These are phyloP conservation scores for Tachysurus fulvidraco DNA, from an alignment of 2,113 vertebrate species.

Conservation along the genomic window DNA sequence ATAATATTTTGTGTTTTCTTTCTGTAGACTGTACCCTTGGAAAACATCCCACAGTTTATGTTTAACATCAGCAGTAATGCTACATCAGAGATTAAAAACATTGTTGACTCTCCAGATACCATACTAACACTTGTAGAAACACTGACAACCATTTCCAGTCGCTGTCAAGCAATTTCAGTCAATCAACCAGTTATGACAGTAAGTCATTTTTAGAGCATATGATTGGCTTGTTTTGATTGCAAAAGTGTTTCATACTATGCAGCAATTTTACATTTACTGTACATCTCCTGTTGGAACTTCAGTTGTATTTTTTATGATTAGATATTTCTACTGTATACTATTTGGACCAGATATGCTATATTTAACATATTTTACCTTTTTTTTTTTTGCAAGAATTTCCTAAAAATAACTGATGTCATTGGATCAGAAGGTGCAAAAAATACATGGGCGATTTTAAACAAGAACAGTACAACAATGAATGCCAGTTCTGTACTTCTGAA, in stretches of 20 bases:
- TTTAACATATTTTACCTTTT: background rate
- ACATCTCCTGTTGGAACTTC: background rate
- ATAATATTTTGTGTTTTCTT: background rate
- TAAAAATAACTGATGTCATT: slow-evolving; percentile 62
- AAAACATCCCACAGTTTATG: slow-evolving; percentile 35
- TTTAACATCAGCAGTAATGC: background rate
- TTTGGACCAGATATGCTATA: background rate
- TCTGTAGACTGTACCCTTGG: slow-evolving; percentile 38
- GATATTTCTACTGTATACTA: background rate
- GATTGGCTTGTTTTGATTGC: too few species aligned
- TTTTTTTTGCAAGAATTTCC: slow-evolving; percentile 63
- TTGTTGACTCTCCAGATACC: slow-evolving; percentile 56
- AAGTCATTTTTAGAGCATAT: slow-evolving; percentile 13
- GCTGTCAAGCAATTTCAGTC: slow-evolving; percentile 21
- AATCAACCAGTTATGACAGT: slow-evolving; percentile 49
- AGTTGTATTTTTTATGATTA: background rate
- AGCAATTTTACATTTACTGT: background rate
- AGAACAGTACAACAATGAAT: slow-evolving; percentile 51
- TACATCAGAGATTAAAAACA: rapidly evolving
- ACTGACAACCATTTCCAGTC: slow-evolving; percentile 49
- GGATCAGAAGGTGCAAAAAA: slow-evolving; percentile 42
- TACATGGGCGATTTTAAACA: slow-evolving; percentile 62
- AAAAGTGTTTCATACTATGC: background rate
- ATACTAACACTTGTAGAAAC: slow-evolving; percentile 60
- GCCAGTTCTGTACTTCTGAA: slow-evolving; percentile 69